Base-by-base conservation (phyloP, 2,113 vertebrate genomes). In the Nesogale talazaci region DNA sequence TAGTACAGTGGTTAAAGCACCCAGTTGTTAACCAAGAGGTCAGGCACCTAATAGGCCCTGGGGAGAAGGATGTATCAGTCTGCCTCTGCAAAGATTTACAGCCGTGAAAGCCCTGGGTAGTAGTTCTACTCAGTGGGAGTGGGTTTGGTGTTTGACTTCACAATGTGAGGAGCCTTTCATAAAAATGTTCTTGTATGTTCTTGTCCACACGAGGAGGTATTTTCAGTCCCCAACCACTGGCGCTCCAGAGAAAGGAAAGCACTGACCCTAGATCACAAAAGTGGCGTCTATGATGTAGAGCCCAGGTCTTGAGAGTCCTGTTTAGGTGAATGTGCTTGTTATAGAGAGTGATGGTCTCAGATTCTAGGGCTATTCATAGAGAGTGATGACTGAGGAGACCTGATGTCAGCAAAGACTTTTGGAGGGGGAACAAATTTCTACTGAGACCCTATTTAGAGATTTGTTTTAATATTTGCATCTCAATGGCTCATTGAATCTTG, bases 401-500 rank as follows among this genome's bases (percentile, higher is more conserved):
- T 29, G 17, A 23, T 92, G 16, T 40, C 36, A 88, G 57, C 84
- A 81, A 72, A 19, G 63, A 46, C 10, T 69, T 78, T 74, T 78
- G 42, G 3, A 57, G 12, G 38, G 63, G 76, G 11, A 42, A 65
- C 90, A 38, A 74, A 75, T 80, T 94, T 93, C 34, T 72, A 83
- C 25, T 82, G 56, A 91, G 69, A 52, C 65, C 63, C 80, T 74
- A 42, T 83, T 83, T 56, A 69, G 91, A 89, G 5, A 42, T 63
- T 70, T 80, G 38, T 38, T 91, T 93, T 83, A 79, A 42, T 75
- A 76, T 46, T 79, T 23, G 69, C 27, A 70, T 85, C 88, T 89
- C 38, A 42, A 63, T 86, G 84, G 38, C 67, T 82, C 85, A 65
- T 81, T 75, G 42, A 91, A 63, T 78, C 42, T 29, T 91, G 65